Evolutionary conservation across 2,888 invertebrate species (phyloP).

Genomic region (Agrotis segetum): DNA sequence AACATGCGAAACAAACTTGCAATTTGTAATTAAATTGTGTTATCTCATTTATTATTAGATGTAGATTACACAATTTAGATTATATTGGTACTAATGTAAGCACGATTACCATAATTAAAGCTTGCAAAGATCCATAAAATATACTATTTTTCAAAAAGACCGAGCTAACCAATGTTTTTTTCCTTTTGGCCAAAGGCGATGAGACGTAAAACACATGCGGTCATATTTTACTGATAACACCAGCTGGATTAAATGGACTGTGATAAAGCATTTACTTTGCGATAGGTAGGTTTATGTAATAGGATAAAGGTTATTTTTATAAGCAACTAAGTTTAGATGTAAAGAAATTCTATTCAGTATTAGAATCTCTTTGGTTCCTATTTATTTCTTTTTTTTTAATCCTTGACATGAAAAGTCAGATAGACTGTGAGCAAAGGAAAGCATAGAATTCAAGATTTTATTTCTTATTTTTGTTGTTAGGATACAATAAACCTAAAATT

Average conservation of each 20-base stretch:
- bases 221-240: slow-evolving; percentile 47
- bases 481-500: too few species aligned
- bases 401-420: too few species aligned
- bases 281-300: slow-evolving; percentile 24
- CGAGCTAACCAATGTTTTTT: slow-evolving; percentile 7
- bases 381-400: too few species aligned
- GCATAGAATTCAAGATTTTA: too few species aligned
- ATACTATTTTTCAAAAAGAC: slow-evolving; percentile 9
- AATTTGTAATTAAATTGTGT: slow-evolving; percentile 1
- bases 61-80: slow-evolving; percentile 18
- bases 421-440: too few species aligned
- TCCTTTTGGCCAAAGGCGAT: background rate
- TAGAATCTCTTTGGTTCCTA: too few species aligned
- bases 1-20: background rate
- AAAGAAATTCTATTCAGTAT: too few species aligned
- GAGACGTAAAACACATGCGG: slow-evolving; percentile 19
- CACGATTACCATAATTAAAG: slow-evolving; percentile 11
- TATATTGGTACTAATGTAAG: background rate
- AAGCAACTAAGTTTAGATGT: background rate
- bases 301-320: background rate
- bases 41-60: slow-evolving; percentile 17
- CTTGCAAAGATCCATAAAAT: background rate
- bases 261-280: slow-evolving; percentile 31
- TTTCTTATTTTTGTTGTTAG: too few species aligned
- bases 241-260: slow-evolving; percentile 48